Base-by-base conservation (phyloP, 1,140 invertebrate genomes). In the Tetragonula clypearis region DNA sequence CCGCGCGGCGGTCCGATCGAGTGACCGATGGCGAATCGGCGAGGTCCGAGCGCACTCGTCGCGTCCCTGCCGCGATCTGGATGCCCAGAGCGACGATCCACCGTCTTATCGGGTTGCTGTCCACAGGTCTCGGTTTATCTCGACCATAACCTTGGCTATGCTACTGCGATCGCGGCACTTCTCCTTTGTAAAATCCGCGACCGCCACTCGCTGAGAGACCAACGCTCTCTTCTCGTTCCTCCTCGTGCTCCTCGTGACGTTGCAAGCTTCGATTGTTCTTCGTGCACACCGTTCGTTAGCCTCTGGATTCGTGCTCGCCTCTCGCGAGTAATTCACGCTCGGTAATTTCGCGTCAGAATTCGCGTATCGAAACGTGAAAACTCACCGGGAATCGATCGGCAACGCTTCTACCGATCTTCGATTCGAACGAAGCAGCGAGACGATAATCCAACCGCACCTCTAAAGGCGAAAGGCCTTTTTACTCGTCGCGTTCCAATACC, bases 71-170 rank as follows among this genome's bases (percentile, higher is more conserved):
- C 71, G 49, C 30, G 55, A 71, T 69, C 76, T 41, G 58, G 23
- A 60, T 8, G 55, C 66, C 53, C 75, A 30, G 81, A 58, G 72
- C 89, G 79, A 85, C 74, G 74, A 79, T 86, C 82, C 86, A 68
- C 79, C 6, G 87, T 84, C 90, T 93, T 93, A 93, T 93, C 92
- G 78, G 85, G 15, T 21, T 15, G 30, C 30, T 30, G 85, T 84
- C 82, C 83, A 82, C 87, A 62, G 76, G 73, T 89, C 86, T 81
- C 85, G 87, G 86, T 92, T 93, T 93, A 93, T 93, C 93, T 90
- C 89, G 90, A 90, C 91, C 92, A 93, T 93, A 93, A 94, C 93
- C 92, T 93, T 92, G 91, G 80, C 68, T 74, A 84, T 77, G 80
- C 26, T 65, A 21, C 77, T 30, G 17, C 75, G 71, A 89, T 88